These are phyloP conservation scores for Paradoxurus hermaphroditus DNA, from an alignment of 2,113 vertebrate genomes.

Conservation along the genomic window DNA sequence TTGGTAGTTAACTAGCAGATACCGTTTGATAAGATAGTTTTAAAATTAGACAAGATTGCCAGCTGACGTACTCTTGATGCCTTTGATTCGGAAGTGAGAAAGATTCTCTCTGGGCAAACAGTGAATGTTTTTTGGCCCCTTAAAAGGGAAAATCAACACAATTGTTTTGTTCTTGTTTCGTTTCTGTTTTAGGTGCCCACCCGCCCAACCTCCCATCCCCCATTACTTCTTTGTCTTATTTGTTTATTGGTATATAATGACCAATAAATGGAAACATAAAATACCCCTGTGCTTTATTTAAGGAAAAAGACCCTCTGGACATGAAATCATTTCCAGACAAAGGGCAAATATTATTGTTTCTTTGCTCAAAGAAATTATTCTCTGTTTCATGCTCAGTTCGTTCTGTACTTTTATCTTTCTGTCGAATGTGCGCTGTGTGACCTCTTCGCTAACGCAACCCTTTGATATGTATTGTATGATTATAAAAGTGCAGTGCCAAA, in stretches of 20 bases:
- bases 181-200: not conserved
- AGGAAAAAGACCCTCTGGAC: not conserved
- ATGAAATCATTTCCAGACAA: conserved; percentile 43
- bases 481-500: conserved; percentile 7
- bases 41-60: conserved; percentile 79
- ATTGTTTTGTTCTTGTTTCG: conserved; percentile 43
- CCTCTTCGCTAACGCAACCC: not conserved
- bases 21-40: conserved; percentile 76
- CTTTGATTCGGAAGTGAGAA: conserved; percentile 79
- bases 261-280: conserved; percentile 60
- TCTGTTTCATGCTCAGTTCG: conserved; percentile 20
- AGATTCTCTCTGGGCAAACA: conserved; percentile 64
- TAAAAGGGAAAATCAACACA: conserved; percentile 45
- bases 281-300: conserved; percentile 24
- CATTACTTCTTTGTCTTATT: conserved; percentile 35
- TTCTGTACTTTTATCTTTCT: conserved; percentile 43
- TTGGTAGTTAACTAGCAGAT: conserved; percentile 75
- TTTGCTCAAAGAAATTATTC: conserved; percentile 52
- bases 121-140: conserved; percentile 38
- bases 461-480: not conserved
- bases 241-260: conserved; percentile 42
- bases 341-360: not conserved
- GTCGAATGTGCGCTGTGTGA: not conserved
- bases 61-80: conserved; percentile 72
- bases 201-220: not conserved